Percentiles rank a stretch among this genome's conserved stretches.
These are phyloP conservation scores for Uria lomvia DNA, from an alignment of 2,113 vertebrate species.

Conservation along the genomic window DNA sequence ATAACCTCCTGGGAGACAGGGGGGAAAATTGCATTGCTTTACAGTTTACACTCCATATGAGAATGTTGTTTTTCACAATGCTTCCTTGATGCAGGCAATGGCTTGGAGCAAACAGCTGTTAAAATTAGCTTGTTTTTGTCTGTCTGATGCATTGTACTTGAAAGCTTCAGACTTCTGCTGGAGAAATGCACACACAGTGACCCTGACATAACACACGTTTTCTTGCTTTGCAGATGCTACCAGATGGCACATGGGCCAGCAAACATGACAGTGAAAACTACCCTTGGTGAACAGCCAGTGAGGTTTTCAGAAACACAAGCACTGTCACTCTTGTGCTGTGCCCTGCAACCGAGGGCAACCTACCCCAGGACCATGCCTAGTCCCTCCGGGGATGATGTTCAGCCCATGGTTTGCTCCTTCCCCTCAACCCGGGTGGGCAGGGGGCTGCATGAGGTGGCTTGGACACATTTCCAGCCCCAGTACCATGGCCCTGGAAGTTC, in stretches of 20 bases:
- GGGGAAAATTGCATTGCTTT: neutral
- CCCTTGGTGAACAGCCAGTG: neutral
- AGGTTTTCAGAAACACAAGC: neutral
- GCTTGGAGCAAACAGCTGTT: slow-evolving; percentile 45
- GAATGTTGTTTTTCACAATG: neutral
- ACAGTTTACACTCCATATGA: neutral
- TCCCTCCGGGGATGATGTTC: neutral
- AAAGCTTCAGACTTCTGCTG: slow-evolving; percentile 3
- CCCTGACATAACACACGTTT: neutral
- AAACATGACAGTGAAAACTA: neutral
- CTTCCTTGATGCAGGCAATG: neutral
- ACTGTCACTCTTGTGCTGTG: neutral
- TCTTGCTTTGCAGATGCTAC: slow-evolving; percentile 23
- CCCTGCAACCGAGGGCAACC: neutral
- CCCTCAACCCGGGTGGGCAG: fast-evolving
- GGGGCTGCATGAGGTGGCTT: neutral
- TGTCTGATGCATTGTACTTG: neutral
- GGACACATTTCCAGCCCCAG: neutral
- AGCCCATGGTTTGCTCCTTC: neutral
- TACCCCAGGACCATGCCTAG: fast-evolving
- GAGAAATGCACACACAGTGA: neutral
- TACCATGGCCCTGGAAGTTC: fast-evolving
- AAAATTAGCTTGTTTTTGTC: slow-evolving; percentile 43
- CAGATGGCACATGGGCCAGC: neutral
- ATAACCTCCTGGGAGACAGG: neutral